Evolutionary conservation across 2,113 vertebrate genomes (phyloP).

Genomic region (Toxotes chatareus): DNA sequence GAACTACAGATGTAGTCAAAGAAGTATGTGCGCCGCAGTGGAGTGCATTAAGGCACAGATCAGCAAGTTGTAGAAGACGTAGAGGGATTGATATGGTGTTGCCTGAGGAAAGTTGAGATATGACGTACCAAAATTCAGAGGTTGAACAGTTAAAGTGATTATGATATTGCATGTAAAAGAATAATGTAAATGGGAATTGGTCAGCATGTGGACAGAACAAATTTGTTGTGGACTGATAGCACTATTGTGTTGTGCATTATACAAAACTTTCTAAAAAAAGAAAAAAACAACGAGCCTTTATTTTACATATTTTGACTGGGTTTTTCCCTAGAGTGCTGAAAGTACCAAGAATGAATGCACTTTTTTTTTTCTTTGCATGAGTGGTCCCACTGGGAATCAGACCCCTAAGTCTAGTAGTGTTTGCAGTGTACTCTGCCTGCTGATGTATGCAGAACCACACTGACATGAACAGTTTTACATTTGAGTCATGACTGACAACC

Average conservation of each 20-base stretch:
- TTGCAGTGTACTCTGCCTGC: slow-evolving; percentile 32
- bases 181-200: slow-evolving; percentile 6
- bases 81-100: slow-evolving; percentile 15
- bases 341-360: slow-evolving; percentile 29
- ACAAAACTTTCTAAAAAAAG: background rate
- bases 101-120: slow-evolving; percentile 15
- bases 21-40: slow-evolving; percentile 23
- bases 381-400: slow-evolving; percentile 50
- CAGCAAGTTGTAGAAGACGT: slow-evolving; percentile 19
- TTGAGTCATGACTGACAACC: slow-evolving; percentile 32
- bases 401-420: slow-evolving; percentile 21
- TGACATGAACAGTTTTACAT: slow-evolving; percentile 35
- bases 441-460: slow-evolving; percentile 43
- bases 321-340: slow-evolving; percentile 30
- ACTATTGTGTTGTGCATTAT: slow-evolving; percentile 21
- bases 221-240: slow-evolving; percentile 2
- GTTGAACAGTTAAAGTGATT: slow-evolving; percentile 22
- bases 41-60: slow-evolving; percentile 41
- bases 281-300: background rate
- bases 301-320: slow-evolving; percentile 25
- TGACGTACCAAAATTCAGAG: background rate
- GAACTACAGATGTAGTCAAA: slow-evolving; percentile 63
- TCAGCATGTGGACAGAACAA: background rate
- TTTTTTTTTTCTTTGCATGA: slow-evolving; percentile 36
- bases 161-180: background rate